Conservation (phyloP, 2,113 vertebrate genomes). For the Apodemus sylvaticus region DNA sequence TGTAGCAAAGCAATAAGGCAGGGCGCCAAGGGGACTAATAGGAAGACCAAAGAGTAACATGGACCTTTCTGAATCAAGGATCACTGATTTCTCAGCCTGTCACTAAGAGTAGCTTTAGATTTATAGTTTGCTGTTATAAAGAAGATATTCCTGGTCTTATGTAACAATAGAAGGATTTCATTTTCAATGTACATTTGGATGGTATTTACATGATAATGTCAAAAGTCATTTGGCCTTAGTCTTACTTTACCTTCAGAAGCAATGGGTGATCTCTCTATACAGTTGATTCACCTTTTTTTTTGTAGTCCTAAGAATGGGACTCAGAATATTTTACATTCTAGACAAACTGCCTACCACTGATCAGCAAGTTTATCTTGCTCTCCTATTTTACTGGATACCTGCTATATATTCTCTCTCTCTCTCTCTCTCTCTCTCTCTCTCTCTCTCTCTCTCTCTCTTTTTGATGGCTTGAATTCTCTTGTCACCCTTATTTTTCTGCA, state of each 20-base stretch:
- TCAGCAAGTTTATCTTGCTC: neutral
- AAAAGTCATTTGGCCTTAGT: neutral
- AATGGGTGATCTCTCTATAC: neutral
- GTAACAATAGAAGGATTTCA: neutral
- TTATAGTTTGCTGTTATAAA: neutral
- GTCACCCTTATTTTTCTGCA: rapidly evolving
- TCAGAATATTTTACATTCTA: neutral
- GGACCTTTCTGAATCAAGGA: neutral
- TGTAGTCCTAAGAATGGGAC: neutral
- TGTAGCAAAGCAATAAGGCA: neutral
- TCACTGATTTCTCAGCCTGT: neutral
- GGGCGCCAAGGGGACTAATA: neutral
- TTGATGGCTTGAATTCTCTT: neutral
- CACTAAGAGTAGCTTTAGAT: neutral
- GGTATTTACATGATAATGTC: neutral
- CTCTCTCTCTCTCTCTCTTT: neutral
- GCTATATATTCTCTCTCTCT: no score
- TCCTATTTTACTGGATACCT: neutral
- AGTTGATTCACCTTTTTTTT: neutral
- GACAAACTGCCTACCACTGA: neutral
- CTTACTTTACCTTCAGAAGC: neutral
- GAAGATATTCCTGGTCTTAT: neutral
- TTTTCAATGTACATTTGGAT: neutral
- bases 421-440: no score
- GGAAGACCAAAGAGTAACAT: neutral